phyloP scores from a whole-genome alignment of 92 coral and sea anemone species.

The Phenganax marumi region DNA sequence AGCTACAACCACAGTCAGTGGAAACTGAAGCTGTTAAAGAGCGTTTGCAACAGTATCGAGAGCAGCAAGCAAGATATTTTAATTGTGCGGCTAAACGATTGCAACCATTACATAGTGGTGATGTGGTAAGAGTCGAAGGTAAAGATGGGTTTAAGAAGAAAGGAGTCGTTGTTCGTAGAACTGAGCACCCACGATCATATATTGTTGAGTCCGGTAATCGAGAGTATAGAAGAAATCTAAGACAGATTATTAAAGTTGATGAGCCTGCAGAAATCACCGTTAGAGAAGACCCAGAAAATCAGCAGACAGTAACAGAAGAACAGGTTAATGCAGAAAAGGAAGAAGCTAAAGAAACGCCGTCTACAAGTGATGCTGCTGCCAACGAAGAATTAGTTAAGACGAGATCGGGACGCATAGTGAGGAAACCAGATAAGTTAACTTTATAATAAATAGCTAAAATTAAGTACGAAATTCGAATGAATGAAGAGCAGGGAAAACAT shows the following conservation, averaged over 20 bases:
- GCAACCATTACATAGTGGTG: conserved; percentile 4
- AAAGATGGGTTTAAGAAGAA: conserved; percentile 4
- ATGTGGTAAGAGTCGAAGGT: background rate
- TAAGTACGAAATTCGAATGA: too few species aligned
- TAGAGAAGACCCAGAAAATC: too few species aligned
- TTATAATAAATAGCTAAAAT: background rate
- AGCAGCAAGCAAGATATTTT: background rate
- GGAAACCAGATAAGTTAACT: background rate
- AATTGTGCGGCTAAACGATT: background rate
- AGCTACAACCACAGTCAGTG: background rate
- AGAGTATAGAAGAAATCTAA: background rate
- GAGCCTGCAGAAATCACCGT: too few species aligned
- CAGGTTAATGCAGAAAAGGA: background rate
- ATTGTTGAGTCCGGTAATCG: background rate
- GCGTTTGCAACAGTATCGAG: background rate
- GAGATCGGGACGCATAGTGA: background rate
- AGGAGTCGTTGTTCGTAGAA: background rate
- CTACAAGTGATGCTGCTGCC: background rate
- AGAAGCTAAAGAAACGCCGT: background rate
- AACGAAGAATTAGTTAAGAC: background rate
- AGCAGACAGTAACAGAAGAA: background rate
- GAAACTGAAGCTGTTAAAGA: background rate
- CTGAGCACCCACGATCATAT: background rate
- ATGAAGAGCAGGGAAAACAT: too few species aligned
- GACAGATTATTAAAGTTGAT: background rate